Base-by-base conservation (phyloP, 2,888 invertebrate species). In the Brachyopa scutellaris region DNA sequence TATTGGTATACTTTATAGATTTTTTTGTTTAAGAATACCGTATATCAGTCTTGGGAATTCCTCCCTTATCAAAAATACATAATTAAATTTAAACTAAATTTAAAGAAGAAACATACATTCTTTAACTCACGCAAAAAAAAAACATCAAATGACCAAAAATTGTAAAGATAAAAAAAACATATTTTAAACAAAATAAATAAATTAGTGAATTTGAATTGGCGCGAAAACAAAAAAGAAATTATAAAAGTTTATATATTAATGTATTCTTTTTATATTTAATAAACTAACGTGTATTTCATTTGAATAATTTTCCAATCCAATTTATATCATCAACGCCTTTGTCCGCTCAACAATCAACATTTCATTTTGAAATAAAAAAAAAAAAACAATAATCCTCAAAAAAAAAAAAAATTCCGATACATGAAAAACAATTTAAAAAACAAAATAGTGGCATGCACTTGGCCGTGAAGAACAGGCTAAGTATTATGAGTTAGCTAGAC, bases 381-480 rank as follows among this genome's bases (percentile, higher is more conserved):
- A 47, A n/a, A n/a, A n/a, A 21, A 64, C 9, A 9, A 38, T 11
- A 78, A 55, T 29, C 2, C 11, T 36, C 9, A 57, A 23, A 80
- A 70, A 21, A 47, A 42, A 72, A 38, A 64, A 42, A 64, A 47
- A 53, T 49, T 57, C 21, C 64, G 64, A 49, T 59, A 45, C 40
- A 23, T 23, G 61, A 40, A 62, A 23, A 66, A 26, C 8, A 29
- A 53, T 21, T 29, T 4, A 40, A 42, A 40, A 47, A 31, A 5
- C 6, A 33, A 38, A 36, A 74, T 85, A 99, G 98, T 99, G 99
- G 99, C 99, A 99, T 94, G 97, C 98, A 92, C 95, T 99, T 94
- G 97, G 97, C 92, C 96, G 98, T 92, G 97, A 97, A 93, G 98
- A 99, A 93, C 99, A 99, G 93, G 97, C 97, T 93, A 98, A 98